Base-by-base conservation (phyloP, 2,113 vertebrate genomes). In the Lycaon pictus region DNA sequence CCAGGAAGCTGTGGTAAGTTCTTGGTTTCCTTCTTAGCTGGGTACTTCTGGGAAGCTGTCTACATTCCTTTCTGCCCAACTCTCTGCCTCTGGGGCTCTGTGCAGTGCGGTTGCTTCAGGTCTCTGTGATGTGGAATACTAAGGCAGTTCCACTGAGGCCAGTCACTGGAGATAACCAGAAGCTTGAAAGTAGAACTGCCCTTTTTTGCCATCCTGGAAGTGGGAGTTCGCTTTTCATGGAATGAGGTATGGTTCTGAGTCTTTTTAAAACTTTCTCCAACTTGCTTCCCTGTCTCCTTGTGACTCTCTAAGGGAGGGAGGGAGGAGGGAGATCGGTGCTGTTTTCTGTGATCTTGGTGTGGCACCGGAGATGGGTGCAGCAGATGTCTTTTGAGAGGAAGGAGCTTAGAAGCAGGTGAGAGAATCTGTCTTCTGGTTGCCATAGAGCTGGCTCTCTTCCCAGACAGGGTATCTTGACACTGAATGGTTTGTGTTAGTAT, bases 31-130 rank as follows among this genome's bases (percentile, higher is more conserved):
- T 96, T 90, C 80, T 93, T 23, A 60, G 80, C 72, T 0, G 23
- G 67, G 93, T 32, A 88, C 80, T 97, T 97, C 92, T 97, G 89
- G 85, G 98, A 98, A 97, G 80, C 95, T 29, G n/a, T 95, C 92
- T 97, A 69, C 96, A 97, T 98, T 98, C 96, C 93, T 97, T 97
- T 98, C 96, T 95, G 93, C 79, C 95, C 76, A 62, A 8, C 48
- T 96, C 7, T 95, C 71, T 91, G 95, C 95, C 96, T 56, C 76
- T 35, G 51, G 86, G 97, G 90, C 86, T 86, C 79, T 84, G 88
- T 60, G 43, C 69, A 83, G 91, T 80, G 71, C 2, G 6, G 60
- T 96, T 80, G 85, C 91, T 80, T 96, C 67, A n/a, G 83, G 86
- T 60, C 63, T 93, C 83, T 90, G 48, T 94, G 93, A 91, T 3